Evolutionary conservation across 2,888 invertebrate species (phyloP).

Genomic region (Dolichopus griseipennis): DNA sequence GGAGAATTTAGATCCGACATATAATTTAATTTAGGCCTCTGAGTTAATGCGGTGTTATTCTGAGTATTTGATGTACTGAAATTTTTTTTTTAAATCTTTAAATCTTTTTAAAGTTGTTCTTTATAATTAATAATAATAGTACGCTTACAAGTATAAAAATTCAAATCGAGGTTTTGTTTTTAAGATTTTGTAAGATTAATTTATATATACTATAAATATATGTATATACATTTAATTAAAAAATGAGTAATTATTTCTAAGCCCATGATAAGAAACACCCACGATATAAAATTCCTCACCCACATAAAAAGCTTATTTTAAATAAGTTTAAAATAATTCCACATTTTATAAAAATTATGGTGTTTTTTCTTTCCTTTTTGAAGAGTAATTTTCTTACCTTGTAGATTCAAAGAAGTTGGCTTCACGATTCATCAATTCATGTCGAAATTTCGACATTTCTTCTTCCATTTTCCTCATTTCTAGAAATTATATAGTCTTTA

Average conservation of each 20-base stretch:
- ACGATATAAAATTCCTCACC: conserved; percentile 7
- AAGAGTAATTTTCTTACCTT: conserved; percentile 51
- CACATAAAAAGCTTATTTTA: conserved; percentile 19
- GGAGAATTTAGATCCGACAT: conserved; percentile 86
- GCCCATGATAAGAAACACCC: conserved; percentile 12
- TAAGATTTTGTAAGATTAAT: no score
- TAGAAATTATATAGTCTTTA: background rate
- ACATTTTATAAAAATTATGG: no score
- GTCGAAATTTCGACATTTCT: conserved; percentile 92
- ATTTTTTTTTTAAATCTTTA: conserved; percentile 10
- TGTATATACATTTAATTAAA: no score
- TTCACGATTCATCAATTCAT: conserved; percentile 86
- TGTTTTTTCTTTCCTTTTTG: conserved; percentile 16
- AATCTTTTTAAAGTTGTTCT: no score
- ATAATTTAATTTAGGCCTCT: conserved; percentile 46
- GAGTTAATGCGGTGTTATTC: conserved; percentile 42
- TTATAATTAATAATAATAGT: no score
- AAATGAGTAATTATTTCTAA: background rate
- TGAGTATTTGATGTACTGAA: conserved; percentile 37
- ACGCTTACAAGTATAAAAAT: no score
- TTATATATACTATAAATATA: no score
- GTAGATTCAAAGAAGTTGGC: conserved; percentile 86
- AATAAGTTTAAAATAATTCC: conserved; percentile 17
- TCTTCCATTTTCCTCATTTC: conserved; percentile 99
- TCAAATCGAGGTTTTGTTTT: no score